phyloP scores from a whole-genome alignment of 2,888 invertebrate genomes.

The Meliscaeva auricollis region DNA sequence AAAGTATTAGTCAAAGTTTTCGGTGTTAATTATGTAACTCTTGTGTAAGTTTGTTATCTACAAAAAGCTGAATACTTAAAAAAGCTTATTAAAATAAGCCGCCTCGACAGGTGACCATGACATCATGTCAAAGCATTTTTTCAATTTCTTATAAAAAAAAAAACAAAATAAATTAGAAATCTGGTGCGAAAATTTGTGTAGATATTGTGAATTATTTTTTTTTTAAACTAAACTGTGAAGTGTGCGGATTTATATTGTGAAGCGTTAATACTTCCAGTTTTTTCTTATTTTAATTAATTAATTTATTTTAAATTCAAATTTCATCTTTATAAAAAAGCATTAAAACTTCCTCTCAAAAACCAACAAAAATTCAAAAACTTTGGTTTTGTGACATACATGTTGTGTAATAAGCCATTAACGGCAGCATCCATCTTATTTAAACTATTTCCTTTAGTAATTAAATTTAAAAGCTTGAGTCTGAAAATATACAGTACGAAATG shows the following conservation, averaged over 20 bases:
- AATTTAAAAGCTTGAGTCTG: constrained; percentile 69
- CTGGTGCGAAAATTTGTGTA: constrained; percentile 40
- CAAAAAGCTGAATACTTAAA: constrained; percentile 47
- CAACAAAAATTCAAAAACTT: constrained; percentile 50
- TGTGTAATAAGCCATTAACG: constrained; percentile 73
- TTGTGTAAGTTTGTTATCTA: constrained; percentile 58
- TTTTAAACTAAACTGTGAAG: constrained; percentile 47
- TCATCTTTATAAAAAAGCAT: constrained; percentile 51
- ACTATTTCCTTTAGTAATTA: constrained; percentile 65
- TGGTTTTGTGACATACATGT: constrained; percentile 73
- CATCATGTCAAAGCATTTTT: background rate
- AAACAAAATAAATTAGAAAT: constrained; percentile 24
- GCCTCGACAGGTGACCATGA: constrained; percentile 6
- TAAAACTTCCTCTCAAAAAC: constrained; percentile 47
- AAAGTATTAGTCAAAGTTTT: constrained; percentile 54
- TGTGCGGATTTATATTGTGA: constrained; percentile 35
- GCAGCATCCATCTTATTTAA: constrained; percentile 72
- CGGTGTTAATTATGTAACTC: constrained; percentile 22
- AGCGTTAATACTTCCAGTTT: constrained; percentile 60
- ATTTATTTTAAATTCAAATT: constrained; percentile 15
- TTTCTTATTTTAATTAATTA: background rate
- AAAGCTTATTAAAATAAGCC: constrained; percentile 32
- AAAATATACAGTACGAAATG: constrained; percentile 66
- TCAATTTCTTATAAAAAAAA: background rate
- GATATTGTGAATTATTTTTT: background rate